phyloP scores from a whole-genome alignment of 2,113 vertebrate genomes.

The Myiozetetes cayanensis region DNA sequence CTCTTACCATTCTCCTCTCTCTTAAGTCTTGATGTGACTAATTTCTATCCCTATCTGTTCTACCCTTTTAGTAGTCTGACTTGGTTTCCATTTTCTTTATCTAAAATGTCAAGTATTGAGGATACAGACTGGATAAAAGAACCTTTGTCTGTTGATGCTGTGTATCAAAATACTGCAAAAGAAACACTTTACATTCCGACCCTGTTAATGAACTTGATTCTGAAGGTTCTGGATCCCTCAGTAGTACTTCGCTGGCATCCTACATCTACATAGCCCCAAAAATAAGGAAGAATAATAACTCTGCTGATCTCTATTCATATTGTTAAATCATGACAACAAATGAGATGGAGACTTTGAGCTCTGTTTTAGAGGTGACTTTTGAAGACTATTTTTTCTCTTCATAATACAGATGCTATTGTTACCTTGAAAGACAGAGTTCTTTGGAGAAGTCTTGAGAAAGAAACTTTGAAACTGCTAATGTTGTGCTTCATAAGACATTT shows the following conservation, averaged over 20 bases:
- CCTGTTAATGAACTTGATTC: background rate
- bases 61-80: background rate
- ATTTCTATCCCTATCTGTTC: background rate
- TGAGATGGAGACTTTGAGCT: background rate
- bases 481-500: background rate
- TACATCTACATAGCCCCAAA: background rate
- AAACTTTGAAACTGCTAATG: background rate
- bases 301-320: background rate
- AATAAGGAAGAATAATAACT: background rate
- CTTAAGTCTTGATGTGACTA: background rate
- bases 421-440: background rate
- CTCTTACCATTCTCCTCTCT: background rate
- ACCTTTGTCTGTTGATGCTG: background rate
- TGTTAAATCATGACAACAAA: background rate
- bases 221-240: background rate
- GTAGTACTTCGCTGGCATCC: background rate
- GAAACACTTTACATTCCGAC: background rate
- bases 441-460: background rate
- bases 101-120: background rate
- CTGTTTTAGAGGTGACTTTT: background rate
- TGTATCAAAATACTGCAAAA: background rate
- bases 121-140: background rate
- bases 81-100: background rate
- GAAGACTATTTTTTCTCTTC: background rate
- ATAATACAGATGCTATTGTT: background rate